Conservation (phyloP, 2,113 vertebrate genomes). For the Chaetodon auriga region DNA sequence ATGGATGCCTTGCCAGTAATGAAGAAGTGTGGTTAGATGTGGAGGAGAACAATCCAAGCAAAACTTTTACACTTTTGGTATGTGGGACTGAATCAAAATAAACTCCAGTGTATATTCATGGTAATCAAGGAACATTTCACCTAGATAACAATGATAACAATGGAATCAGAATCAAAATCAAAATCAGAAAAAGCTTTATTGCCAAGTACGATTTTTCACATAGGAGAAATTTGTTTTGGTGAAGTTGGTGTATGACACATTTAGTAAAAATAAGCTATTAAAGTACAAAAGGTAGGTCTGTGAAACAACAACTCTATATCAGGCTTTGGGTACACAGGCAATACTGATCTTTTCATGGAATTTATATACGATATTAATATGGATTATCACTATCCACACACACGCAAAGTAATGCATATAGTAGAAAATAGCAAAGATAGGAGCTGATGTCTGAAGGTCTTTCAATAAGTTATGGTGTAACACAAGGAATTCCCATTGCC, state of each 20-base stretch:
- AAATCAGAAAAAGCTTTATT: too few relatives aligned
- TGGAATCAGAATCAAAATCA: too few relatives aligned
- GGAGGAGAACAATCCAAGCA: too few relatives aligned
- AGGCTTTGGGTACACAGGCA: neutral
- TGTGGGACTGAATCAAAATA: neutral
- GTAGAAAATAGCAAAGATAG: neutral
- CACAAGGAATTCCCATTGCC: neutral
- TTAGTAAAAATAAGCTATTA: too few relatives aligned
- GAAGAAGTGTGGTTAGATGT: too few relatives aligned
- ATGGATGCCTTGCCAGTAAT: too few relatives aligned
- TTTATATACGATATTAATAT: neutral
- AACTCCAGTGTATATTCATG: neutral
- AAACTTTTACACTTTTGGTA: neutral
- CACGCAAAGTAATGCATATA: neutral
- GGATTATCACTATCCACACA: neutral
- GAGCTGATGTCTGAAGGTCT: neutral
- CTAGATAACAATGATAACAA: too few relatives aligned
- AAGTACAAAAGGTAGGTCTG: too few relatives aligned
- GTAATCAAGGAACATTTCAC: neutral
- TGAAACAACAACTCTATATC: neutral
- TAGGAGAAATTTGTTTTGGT: too few relatives aligned
- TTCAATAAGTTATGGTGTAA: constrained; percentile 33
- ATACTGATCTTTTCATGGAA: too few relatives aligned
- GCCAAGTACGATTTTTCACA: too few relatives aligned
- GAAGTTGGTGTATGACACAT: too few relatives aligned